These are phyloP conservation scores for Trematomus loennbergii DNA, from an alignment of 2,113 vertebrate genomes.

Conservation along the genomic window DNA sequence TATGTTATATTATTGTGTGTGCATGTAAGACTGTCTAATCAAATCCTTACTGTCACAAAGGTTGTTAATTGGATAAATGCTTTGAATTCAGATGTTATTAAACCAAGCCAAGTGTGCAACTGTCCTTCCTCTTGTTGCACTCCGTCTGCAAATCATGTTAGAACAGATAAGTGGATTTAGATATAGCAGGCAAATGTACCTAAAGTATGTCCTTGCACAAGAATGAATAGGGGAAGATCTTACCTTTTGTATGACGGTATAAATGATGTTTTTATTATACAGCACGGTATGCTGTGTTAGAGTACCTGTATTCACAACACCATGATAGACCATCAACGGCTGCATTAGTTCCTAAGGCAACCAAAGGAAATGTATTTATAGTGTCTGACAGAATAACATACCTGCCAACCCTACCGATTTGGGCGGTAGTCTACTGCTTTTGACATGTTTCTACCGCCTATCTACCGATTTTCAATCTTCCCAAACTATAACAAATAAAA, in stretches of 20 bases:
- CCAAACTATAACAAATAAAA: too few relatives aligned
- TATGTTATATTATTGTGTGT: too few relatives aligned
- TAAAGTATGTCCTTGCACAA: too few relatives aligned
- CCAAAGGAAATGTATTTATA: conserved; percentile 4
- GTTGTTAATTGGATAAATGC: too few relatives aligned
- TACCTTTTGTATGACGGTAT: neutral
- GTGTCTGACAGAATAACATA: neutral
- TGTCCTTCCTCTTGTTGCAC: conserved; percentile 1
- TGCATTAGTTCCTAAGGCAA: conserved; percentile 24
- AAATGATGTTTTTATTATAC: too few relatives aligned
- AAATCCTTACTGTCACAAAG: neutral
- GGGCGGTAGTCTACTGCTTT: too few relatives aligned
- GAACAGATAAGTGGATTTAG: neutral
- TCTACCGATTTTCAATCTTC: too few relatives aligned
- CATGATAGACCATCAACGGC: neutral
- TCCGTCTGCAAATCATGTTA: neutral
- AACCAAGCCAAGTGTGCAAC: neutral
- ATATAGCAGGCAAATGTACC: neutral
- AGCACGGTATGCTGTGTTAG: neutral
- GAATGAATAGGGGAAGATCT: neutral
- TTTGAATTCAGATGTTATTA: neutral
- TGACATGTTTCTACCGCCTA: too few relatives aligned
- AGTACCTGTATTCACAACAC: conserved; percentile 2
- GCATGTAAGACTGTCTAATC: too few relatives aligned
- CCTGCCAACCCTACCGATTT: too few relatives aligned